Conservation (phyloP, 1,140 invertebrate genomes). For the Drosophila varians region DNA sequence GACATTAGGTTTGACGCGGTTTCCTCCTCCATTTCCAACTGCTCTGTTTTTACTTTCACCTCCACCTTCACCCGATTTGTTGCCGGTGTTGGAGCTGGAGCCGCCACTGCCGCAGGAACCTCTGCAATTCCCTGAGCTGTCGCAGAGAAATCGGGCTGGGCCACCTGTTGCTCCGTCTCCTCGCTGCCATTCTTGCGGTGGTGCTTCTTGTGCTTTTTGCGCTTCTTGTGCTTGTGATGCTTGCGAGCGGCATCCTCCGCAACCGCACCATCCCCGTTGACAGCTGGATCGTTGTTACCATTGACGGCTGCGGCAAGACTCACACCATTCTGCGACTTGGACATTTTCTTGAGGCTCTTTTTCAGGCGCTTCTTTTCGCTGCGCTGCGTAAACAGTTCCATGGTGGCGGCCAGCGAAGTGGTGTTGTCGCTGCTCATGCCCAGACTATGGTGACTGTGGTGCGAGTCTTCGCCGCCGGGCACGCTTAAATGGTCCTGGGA, state of each 20-base stretch:
- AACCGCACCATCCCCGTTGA: conserved; percentile 25
- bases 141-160: conserved; percentile 26
- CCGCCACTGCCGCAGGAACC: neutral
- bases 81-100: neutral
- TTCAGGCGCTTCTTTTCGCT: conserved; percentile 89
- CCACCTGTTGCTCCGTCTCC: conserved; percentile 46
- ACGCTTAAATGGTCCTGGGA: conserved; percentile 38
- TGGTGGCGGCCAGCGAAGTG: conserved; percentile 67
- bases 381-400: conserved; percentile 84
- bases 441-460: conserved; percentile 65
- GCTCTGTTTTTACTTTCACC: conserved; percentile 73
- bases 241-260: conserved; percentile 87
- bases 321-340: conserved; percentile 87
- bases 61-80: conserved; percentile 61
- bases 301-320: conserved; percentile 61
- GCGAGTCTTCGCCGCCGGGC: conserved; percentile 54
- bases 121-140: conserved; percentile 10
- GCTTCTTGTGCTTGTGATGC: conserved; percentile 89
- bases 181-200: conserved; percentile 85
- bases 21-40: conserved; percentile 74
- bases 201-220: conserved; percentile 91
- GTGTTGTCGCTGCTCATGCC: conserved; percentile 67
- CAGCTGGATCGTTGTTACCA: conserved; percentile 15
- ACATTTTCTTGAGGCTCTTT: conserved; percentile 87
- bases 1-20: conserved; percentile 79